Evolutionary conservation across 2,113 vertebrate genomes (phyloP).

Genomic region (human): GRCh38 chr1:246252501-246253000

Average conservation of each 20-base stretch:
- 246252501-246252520: neutral
- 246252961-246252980: conserved; percentile 66
- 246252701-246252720: neutral
- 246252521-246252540: neutral
- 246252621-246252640: neutral
- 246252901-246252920: conserved; percentile 63
- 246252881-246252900: conserved; percentile 23
- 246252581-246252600: neutral
- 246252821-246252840: conserved; percentile 52
- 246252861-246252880: conserved; percentile 37
- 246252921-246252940: conserved; percentile 53
- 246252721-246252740: neutral
- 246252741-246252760: conserved; percentile 14
- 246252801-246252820: conserved; percentile 27
- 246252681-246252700: neutral
- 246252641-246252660: neutral
- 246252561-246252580: neutral
- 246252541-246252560: neutral
- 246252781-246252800: conserved; percentile 11
- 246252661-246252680: neutral
- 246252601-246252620: neutral
- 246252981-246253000: conserved; percentile 49
- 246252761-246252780: neutral
- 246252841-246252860: conserved; percentile 43
- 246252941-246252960: conserved; percentile 62